These are phyloP conservation scores for Harlomillsia oculata DNA, from an alignment of 1,140 invertebrate species.

Conservation along the genomic window DNA sequence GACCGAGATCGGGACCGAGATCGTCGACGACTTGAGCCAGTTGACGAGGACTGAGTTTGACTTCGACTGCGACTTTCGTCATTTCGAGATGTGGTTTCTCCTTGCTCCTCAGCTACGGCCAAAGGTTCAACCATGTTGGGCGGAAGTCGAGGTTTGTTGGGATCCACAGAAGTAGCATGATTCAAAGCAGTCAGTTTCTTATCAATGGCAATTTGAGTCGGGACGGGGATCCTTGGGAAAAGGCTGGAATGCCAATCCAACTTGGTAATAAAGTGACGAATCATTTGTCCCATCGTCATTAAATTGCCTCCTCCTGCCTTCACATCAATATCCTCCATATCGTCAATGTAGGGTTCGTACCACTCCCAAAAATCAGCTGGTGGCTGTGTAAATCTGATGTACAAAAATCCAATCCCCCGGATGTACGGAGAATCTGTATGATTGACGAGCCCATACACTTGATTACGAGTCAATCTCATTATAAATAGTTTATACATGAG, in stretches of 20 bases:
- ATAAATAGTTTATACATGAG: slow-evolving; percentile 98
- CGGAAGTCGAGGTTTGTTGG: slow-evolving; percentile 13
- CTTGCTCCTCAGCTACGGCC: neutral
- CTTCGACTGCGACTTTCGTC: neutral
- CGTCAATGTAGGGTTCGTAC: slow-evolving; percentile 93
- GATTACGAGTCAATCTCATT: slow-evolving; percentile 88
- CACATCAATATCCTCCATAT: slow-evolving; percentile 92
- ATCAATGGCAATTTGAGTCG: slow-evolving; percentile 59
- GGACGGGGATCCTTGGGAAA: slow-evolving; percentile 98
- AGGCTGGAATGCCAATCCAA: slow-evolving; percentile 96
- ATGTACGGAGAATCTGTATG: slow-evolving; percentile 97
- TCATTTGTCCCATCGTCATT: slow-evolving; percentile 88
- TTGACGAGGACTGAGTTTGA: neutral
- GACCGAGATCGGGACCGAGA: slow-evolving; percentile 19
- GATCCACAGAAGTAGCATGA: slow-evolving; percentile 31
- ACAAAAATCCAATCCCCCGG: slow-evolving; percentile 91
- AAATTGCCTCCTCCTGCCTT: slow-evolving; percentile 91
- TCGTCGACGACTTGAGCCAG: neutral
- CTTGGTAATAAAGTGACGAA: slow-evolving; percentile 87
- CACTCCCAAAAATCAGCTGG: slow-evolving; percentile 91
- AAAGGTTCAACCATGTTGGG: neutral
- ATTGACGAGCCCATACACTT: slow-evolving; percentile 88
- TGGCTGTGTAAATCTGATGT: slow-evolving; percentile 91
- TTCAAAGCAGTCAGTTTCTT: slow-evolving; percentile 32
- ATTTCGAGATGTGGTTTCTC: neutral